Evolutionary conservation across 2,888 invertebrate species (phyloP), one percentile per base, ranked within the genome.

Genomic region (Gibbula magus): DNA sequence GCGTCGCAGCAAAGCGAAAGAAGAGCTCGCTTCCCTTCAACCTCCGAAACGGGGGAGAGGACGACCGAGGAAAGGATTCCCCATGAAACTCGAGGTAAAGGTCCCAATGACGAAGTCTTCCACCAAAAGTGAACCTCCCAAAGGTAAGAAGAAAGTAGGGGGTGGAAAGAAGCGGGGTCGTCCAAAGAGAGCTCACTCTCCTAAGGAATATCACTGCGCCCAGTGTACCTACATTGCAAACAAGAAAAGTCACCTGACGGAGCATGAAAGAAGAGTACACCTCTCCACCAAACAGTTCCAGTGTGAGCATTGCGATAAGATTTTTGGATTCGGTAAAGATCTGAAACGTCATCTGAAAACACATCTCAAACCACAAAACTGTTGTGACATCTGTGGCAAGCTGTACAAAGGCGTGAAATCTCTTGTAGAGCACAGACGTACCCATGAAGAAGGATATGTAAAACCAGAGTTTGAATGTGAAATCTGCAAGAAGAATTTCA

Each of bases 351-450:
- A 90, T 79, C 83, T 81, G 54, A 85, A 84, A 73, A 81, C 82
- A n/a, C 87, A 87, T 79, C 81, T 84, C 54, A 86, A 83, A 25
- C 86, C 87, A 3, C 75, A 86, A 54, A 83, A 85, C 74, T 85
- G 84, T 66, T 90, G 90, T 85, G 85, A 87, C 70, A 78, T 88
- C 8, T 90, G 90, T 85, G 87, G 88, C n/a, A 88, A 88, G 79
- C 77, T 85, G 73, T 90, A 89, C 75, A 89, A 88, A 77, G 84
- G 85, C n/a, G 78, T 79, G n/a, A 85, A 86, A 52, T 83, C 85
- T 35, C 85, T 86, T 66, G 78, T 81, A 8, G 85, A 83, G 61
- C 90, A 90, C 78, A 81, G 86, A 73, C 81, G 85, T 75, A 84
- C 81, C 29, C 90, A 90, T 81, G 83, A 86, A 32, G 85, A 82